Percentiles rank a stretch among this genome's conserved stretches.
These are phyloP conservation scores for Tinea pellionella DNA, from an alignment of 2,888 invertebrate genomes.

Conservation along the genomic window DNA sequence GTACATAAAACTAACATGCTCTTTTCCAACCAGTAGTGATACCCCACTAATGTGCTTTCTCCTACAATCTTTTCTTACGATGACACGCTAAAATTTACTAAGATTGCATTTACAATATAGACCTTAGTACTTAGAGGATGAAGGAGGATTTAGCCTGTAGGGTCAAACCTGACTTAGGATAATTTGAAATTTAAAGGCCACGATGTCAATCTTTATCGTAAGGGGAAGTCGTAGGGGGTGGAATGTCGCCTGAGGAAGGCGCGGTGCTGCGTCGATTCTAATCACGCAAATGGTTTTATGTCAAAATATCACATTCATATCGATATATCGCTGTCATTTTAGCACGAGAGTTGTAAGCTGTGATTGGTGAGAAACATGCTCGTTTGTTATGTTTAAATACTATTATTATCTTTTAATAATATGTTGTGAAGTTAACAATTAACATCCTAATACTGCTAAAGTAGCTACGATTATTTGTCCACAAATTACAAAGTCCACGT, in stretches of 20 bases:
- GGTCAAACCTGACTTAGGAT: constrained; percentile 41
- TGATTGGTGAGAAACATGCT: background rate
- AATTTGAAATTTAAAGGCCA: constrained; percentile 53
- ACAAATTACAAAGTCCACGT: background rate
- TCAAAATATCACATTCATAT: constrained; percentile 64
- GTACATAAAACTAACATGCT: constrained; percentile 53
- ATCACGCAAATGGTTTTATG: constrained; percentile 67
- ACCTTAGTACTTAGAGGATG: constrained; percentile 29
- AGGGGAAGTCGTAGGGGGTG: constrained; percentile 57
- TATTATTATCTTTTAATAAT: no score
- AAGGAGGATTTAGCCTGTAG: constrained; percentile 34
- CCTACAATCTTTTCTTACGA: constrained; percentile 64
- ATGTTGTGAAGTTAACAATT: no score
- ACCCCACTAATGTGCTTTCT: constrained; percentile 64
- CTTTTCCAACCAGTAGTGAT: constrained; percentile 52
- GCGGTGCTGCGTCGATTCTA: constrained; percentile 65
- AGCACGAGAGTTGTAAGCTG: constrained; percentile 26
- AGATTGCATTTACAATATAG: constrained; percentile 25
- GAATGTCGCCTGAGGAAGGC: constrained; percentile 37
- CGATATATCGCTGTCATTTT: constrained; percentile 48
- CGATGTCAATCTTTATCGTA: constrained; percentile 67
- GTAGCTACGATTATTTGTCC: no score
- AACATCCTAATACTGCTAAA: no score
- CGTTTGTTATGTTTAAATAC: background rate
- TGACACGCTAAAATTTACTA: constrained; percentile 52